Evolutionary conservation across 1,140 invertebrate genomes (phyloP), one percentile per base, ranked within the genome.

Genomic region (Argopecten irradians): DNA sequence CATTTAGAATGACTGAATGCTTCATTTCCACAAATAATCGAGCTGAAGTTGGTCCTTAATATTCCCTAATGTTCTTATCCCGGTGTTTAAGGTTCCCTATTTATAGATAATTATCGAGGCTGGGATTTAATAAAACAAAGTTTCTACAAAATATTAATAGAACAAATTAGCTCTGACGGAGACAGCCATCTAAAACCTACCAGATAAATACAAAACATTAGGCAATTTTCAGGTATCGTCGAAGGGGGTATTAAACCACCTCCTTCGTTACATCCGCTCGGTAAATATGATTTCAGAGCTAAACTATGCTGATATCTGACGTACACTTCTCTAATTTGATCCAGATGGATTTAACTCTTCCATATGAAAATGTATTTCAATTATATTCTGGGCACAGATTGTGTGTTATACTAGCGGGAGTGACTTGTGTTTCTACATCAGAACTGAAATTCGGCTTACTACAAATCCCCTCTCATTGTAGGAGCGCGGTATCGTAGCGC

Each of bases 311-410:
- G 55, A 71, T 71, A 71, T 28, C 19, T 71, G 55, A 71, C 55
- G 55, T 71, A 71, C 55, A 46, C 55, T 71, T 71, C 22, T 71
- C 22, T 71, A 71, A 71, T 28, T 71, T 71, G 22, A 71, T 71
- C n/a, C 55, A 71, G 55, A 71, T 71, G 55, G 55, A 71, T 71
- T 71, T 71, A 71, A 71, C 16, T 28, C 55, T 71, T 71, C 55
- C 55, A 71, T 71, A 71, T 71, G 55, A 71, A 71, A 71, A 71
- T 28, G n/a, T 71, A 71, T 71, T 71, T 71, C 55, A 71, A 71
- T 71, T 71, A 71, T 71, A 71, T 71, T 71, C 55, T 71, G 55
- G 55, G 55, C 55, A 71, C 1, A 71, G 55, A 28, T 71, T 71
- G 55, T 71, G 55, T 71, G 55, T 11, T 71, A 71, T 71, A 71